A percentile compares a stretch with the other conserved stretches of the same genome.
Conservation (phyloP, 2,797 vertebrate species). For the Ataeniobius toweri region DNA sequence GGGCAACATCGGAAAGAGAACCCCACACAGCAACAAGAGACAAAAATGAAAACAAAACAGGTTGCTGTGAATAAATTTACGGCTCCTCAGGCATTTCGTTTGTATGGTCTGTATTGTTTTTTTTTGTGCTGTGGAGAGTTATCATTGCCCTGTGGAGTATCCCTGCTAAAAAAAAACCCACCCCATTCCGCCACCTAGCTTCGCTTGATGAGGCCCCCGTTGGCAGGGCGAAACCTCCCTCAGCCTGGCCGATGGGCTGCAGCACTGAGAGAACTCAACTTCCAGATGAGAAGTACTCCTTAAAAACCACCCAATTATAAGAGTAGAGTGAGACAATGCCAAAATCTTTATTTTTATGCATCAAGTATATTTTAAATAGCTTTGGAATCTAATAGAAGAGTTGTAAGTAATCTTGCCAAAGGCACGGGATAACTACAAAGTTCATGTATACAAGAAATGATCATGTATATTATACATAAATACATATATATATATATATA, state of each 20-base stretch:
- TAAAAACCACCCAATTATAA: constrained; percentile 76
- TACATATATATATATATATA: constrained; percentile 57
- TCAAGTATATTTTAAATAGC: constrained; percentile 99
- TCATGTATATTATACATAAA: constrained; percentile 80
- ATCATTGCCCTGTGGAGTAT: constrained; percentile 49
- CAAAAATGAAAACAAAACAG: constrained; percentile 9
- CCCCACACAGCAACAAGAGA: constrained; percentile 15
- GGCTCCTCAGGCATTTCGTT: constrained; percentile 58
- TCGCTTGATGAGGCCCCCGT: constrained; percentile 52
- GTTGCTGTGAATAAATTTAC: constrained; percentile 36
- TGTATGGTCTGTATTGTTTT: constrained; percentile 61
- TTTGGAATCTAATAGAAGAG: constrained; percentile 92
- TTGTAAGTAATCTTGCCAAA: constrained; percentile 99
- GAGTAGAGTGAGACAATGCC: constrained; percentile 88
- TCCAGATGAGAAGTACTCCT: constrained; percentile 85
- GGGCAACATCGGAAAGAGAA: constrained; percentile 36
- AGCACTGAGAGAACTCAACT: constrained; percentile 83
- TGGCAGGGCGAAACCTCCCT: constrained; percentile 44
- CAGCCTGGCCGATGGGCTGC: constrained; percentile 59
- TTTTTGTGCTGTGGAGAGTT: constrained; percentile 55
- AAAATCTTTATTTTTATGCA: constrained; percentile 99
- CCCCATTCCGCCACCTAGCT: constrained; percentile 19
- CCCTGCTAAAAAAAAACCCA: constrained; percentile 24
- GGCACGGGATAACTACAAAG: constrained; percentile 86
- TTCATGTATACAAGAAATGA: constrained; percentile 79